Evolutionary conservation across 2,113 vertebrate species (phyloP), one percentile per base, ranked within the genome.

Genomic region (Malurus melanocephalus): DNA sequence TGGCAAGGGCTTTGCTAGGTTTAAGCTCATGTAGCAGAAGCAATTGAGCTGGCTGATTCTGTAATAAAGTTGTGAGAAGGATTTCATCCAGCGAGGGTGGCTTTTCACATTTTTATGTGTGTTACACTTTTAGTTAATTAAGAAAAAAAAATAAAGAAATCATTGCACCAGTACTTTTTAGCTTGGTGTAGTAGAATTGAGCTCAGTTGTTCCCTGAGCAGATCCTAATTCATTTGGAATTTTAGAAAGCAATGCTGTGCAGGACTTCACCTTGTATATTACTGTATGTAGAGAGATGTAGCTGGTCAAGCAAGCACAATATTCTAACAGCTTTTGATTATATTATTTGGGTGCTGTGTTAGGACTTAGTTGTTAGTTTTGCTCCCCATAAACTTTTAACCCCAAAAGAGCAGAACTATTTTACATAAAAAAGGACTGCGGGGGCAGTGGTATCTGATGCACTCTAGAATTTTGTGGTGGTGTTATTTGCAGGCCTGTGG

Each of bases 121-220:
- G 6, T 87, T 90, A 20, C 26, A 6, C 46, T 76, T 79, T 59
- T 61, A 16, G 14, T 68, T 85, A 79, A 68, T 64, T 59, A 61
- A 74, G 55, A 61, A 69, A 28, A 32, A 66, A 65, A 72, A 49
- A 17, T 77, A 93, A 93, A 87, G 43, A 74, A 66, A n/a, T 78
- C 7, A 40, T 26, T 79, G 30, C 46, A 67, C 19, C 22, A 53
- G 38, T 66, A 46, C 20, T 46, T 22, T 33, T 69, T 64, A 83
- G n/a, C 48, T 86, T 30, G 35, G 30, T 88, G 75, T 45, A 46
- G 32, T 72, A 89, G 62, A 73, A 60, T 89, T 66, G 81, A 87
- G 61, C 35, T 78, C 56, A 46, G 57, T 77, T 57, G 43, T 88
- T 88, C 8, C 30, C 1, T 57, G 27, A 49, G 23, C 46, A 33